phyloP scores from a whole-genome alignment of 2,888 invertebrate genomes.

The Zhuqinia jingwanae region DNA sequence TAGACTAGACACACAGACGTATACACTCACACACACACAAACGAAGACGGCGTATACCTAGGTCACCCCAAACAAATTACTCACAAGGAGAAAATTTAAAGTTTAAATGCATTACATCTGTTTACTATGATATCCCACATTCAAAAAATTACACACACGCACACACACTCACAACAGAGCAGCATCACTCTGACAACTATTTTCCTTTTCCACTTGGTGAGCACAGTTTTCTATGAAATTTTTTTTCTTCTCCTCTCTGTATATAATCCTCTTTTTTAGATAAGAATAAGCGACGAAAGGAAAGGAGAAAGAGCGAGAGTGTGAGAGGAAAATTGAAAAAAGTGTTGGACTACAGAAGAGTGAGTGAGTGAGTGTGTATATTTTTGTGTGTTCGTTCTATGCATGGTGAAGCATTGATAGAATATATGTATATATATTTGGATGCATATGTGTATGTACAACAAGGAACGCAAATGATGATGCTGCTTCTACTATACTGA shows the following conservation, averaged over 20 bases:
- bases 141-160: too few species aligned
- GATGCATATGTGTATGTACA: too few species aligned
- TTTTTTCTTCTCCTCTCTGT: background rate
- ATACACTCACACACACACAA: background rate
- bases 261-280: conserved; percentile 31
- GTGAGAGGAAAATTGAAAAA: conserved; percentile 26
- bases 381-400: background rate
- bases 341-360: background rate
- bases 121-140: too few species aligned
- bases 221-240: background rate
- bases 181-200: too few species aligned
- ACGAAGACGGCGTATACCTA: background rate
- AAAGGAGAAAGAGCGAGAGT: background rate
- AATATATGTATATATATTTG: too few species aligned
- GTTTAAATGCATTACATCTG: too few species aligned
- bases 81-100: background rate
- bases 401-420: conserved; percentile 34
- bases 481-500: background rate
- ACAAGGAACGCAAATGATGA: background rate
- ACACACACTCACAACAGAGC: too few species aligned
- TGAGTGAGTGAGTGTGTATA: too few species aligned
- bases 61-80: conserved; percentile 27
- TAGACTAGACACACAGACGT: too few species aligned
- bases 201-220: background rate
- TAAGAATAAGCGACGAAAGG: background rate